Evolutionary conservation across 2,113 vertebrate genomes (phyloP).

Genomic region (Lathamus discolor): DNA sequence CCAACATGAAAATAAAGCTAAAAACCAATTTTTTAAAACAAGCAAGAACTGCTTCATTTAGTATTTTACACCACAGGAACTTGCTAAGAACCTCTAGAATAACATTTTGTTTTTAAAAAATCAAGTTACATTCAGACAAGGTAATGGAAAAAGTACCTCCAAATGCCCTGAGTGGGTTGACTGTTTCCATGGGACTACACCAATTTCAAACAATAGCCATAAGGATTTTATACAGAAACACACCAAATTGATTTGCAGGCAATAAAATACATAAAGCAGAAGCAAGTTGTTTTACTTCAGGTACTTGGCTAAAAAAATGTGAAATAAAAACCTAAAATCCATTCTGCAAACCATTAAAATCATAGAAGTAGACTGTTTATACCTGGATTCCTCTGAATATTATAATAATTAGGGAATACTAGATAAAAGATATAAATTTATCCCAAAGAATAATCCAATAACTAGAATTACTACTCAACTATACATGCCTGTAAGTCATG

Average conservation of each 20-base stretch:
- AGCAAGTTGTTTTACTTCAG: not conserved
- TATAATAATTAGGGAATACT: not conserved
- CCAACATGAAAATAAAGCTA: not conserved
- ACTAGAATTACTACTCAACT: not conserved
- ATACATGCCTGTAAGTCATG: not conserved
- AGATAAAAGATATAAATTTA: not conserved
- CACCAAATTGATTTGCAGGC: not conserved
- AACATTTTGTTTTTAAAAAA: not conserved
- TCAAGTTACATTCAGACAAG: not conserved
- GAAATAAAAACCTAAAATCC: not conserved
- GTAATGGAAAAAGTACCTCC: not conserved
- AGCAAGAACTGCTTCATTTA: not conserved
- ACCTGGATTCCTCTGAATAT: not conserved
- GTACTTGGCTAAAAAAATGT: not conserved
- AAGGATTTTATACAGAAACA: not conserved
- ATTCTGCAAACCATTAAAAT: not conserved
- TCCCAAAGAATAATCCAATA: not conserved
- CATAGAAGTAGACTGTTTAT: not conserved
- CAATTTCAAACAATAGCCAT: not conserved
- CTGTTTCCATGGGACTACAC: accelerated
- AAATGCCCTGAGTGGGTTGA: not conserved
- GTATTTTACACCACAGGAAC: not conserved
- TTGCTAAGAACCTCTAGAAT: not conserved
- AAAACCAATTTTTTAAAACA: not conserved
- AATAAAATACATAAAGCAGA: not conserved